A percentile compares a stretch with the other conserved stretches of the same genome.
These are phyloP conservation scores for Nysson spinosus DNA, from an alignment of 2,888 invertebrate species.

Conservation along the genomic window DNA sequence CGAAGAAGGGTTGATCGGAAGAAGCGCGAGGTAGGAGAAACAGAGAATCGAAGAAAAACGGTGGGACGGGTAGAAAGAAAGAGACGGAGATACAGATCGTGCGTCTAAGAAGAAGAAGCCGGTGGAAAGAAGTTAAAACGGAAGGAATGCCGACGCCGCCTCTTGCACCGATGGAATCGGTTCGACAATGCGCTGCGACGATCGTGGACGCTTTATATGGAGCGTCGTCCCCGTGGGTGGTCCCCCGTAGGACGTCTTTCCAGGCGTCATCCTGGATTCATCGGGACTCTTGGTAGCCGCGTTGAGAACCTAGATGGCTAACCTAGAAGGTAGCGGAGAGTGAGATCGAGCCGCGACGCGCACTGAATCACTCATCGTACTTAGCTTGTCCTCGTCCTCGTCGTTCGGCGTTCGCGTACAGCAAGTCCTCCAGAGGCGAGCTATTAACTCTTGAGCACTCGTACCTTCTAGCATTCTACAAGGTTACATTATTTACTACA, in stretches of 20 bases:
- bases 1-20: slow-evolving; percentile 21
- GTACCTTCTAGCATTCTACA: slow-evolving; percentile 63
- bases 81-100: slow-evolving; percentile 26
- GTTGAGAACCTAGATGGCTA: slow-evolving; percentile 63
- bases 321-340: slow-evolving; percentile 63
- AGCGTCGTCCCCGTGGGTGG: slow-evolving; percentile 75
- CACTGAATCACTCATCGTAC: slow-evolving; percentile 74
- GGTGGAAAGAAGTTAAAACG: slow-evolving; percentile 62
- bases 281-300: slow-evolving; percentile 40
- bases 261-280: slow-evolving; percentile 66
- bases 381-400: slow-evolving; percentile 39
- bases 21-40: slow-evolving; percentile 35
- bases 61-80: slow-evolving; percentile 6
- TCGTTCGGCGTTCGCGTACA: slow-evolving; percentile 36
- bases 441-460: slow-evolving; percentile 69
- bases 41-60: slow-evolving; percentile 36
- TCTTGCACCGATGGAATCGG: slow-evolving; percentile 57
- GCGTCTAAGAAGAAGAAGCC: slow-evolving; percentile 47
- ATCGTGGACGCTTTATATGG: slow-evolving; percentile 74
- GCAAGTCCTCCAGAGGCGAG: slow-evolving; percentile 62
- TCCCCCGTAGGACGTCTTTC: slow-evolving; percentile 69
- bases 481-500: slow-evolving; percentile 72
- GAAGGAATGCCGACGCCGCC: slow-evolving; percentile 58
- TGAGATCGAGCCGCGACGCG: slow-evolving; percentile 70
- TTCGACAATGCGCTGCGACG: slow-evolving; percentile 67